Evolutionary conservation across 2,888 invertebrate species (phyloP).

Genomic region (Aspidiotus rigidus): DNA sequence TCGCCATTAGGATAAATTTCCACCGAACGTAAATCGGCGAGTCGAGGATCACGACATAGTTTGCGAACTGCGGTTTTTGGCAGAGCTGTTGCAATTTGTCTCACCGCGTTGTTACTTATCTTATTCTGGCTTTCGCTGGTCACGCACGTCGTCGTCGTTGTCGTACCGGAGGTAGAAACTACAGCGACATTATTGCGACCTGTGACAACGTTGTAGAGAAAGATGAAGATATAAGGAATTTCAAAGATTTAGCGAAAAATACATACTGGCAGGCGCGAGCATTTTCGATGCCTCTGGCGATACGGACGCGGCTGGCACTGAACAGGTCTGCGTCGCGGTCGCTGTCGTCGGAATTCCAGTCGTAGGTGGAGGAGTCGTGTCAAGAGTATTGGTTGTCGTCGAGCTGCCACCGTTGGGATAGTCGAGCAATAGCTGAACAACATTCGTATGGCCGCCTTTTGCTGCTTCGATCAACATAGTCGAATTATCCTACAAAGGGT

Average conservation of each 20-base stretch:
- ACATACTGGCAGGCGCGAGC: conserved; percentile 16
- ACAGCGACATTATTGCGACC: conserved; percentile 21
- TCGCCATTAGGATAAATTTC: conserved; percentile 14
- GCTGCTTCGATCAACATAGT: conserved; percentile 98
- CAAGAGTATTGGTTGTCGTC: not conserved
- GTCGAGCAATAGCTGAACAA: conserved; percentile 88
- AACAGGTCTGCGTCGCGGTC: conserved; percentile 22
- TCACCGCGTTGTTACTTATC: conserved; percentile 7
- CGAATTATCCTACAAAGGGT: conserved; percentile 74
- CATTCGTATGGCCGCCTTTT: conserved; percentile 92
- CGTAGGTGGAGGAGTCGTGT: not conserved
- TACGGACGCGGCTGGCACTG: conserved; percentile 10
- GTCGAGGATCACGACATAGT: conserved; percentile 19
- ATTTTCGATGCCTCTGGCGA: conserved; percentile 17
- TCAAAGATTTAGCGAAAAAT: not conserved
- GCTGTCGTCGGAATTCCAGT: conserved; percentile 9
- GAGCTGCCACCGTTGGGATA: conserved; percentile 63
- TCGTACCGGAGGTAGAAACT: conserved; percentile 3
- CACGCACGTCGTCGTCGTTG: conserved; percentile 13
- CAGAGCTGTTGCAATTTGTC: conserved; percentile 26
- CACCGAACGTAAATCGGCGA: conserved; percentile 11
- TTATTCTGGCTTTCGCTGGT: conserved; percentile 17
- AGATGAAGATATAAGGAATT: not conserved
- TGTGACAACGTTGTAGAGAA: not conserved
- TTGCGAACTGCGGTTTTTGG: conserved; percentile 24